A percentile compares a stretch with the other conserved stretches of the same genome.
Conservation (phyloP, 2,888 invertebrate genomes). For the Sinhomidia bicolor region DNA sequence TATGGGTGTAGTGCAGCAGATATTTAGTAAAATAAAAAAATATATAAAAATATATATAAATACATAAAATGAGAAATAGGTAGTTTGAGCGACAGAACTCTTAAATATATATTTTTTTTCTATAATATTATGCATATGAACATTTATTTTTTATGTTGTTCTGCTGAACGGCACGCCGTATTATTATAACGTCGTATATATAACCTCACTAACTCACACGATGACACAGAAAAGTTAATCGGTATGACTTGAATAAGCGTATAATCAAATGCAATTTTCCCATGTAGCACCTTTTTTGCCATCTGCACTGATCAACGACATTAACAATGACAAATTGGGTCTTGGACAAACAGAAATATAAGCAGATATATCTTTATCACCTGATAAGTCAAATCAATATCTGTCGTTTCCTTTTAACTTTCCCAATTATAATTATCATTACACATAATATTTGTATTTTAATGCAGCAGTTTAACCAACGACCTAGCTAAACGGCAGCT, state of each 20-base stretch:
- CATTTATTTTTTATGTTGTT: background rate
- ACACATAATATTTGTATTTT: too few relatives aligned
- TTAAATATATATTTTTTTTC: too few relatives aligned
- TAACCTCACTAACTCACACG: background rate
- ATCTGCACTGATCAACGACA: conserved; percentile 17
- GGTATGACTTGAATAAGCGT: conserved; percentile 13
- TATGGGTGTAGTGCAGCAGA: conserved; percentile 43
- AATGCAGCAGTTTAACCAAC: too few relatives aligned
- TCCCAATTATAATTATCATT: background rate
- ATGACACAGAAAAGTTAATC: conserved; percentile 37
- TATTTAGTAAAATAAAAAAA: background rate
- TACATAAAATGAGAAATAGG: too few relatives aligned
- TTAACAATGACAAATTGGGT: conserved; percentile 55
- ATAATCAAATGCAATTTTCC: conserved; percentile 32
- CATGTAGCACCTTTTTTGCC: conserved; percentile 45
- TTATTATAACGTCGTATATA: background rate
- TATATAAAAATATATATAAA: too few relatives aligned
- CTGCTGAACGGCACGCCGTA: background rate
- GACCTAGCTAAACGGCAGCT: too few relatives aligned
- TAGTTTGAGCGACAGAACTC: too few relatives aligned
- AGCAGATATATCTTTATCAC: conserved; percentile 6
- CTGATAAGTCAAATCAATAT: conserved; percentile 21
- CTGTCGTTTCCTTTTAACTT: conserved; percentile 20
- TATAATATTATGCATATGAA: background rate
- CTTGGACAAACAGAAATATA: conserved; percentile 44